Conservation (phyloP, 1,140 invertebrate genomes). For the Piezodorus guildinii region DNA sequence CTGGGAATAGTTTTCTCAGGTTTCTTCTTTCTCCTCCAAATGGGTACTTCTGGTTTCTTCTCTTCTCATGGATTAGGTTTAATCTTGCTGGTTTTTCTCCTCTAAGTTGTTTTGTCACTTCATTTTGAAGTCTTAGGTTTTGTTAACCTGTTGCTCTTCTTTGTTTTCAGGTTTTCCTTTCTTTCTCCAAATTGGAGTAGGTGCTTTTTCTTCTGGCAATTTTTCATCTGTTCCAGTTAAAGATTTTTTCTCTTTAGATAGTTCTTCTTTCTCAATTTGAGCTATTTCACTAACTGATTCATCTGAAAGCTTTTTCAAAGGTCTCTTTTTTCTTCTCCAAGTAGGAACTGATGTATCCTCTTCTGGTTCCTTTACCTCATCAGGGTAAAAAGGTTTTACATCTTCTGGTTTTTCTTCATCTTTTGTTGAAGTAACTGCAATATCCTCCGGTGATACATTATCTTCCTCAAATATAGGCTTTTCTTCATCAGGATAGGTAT, state of each 20-base stretch:
- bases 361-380: slow-evolving; percentile 7
- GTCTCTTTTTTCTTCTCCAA: slow-evolving; percentile 9
- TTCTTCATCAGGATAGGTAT: neutral
- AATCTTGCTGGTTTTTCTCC: neutral
- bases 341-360: slow-evolving; percentile 21
- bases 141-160: neutral
- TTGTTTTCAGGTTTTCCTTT: slow-evolving; percentile 4
- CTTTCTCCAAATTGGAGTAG: slow-evolving; percentile 3
- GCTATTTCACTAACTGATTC: slow-evolving; percentile 29
- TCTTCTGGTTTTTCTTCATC: slow-evolving; percentile 2
- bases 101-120: neutral
- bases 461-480: neutral
- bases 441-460: neutral
- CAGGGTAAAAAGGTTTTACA: neutral
- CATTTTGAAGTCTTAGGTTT: neutral
- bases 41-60: neutral
- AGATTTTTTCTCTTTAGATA: slow-evolving; percentile 28
- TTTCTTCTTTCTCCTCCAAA: too few relatives aligned
- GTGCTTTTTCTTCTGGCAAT: slow-evolving; percentile 23
- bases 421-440: neutral
- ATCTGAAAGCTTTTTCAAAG: slow-evolving; percentile 22
- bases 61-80: neutral
- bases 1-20: too few relatives aligned
- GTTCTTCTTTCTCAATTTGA: slow-evolving; percentile 34
- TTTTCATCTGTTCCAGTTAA: slow-evolving; percentile 27